A percentile compares a stretch with the other conserved stretches of the same genome.
Evolutionary conservation across 1,140 invertebrate genomes (phyloP).

Genomic region (Lasioglossum albipes): DNA sequence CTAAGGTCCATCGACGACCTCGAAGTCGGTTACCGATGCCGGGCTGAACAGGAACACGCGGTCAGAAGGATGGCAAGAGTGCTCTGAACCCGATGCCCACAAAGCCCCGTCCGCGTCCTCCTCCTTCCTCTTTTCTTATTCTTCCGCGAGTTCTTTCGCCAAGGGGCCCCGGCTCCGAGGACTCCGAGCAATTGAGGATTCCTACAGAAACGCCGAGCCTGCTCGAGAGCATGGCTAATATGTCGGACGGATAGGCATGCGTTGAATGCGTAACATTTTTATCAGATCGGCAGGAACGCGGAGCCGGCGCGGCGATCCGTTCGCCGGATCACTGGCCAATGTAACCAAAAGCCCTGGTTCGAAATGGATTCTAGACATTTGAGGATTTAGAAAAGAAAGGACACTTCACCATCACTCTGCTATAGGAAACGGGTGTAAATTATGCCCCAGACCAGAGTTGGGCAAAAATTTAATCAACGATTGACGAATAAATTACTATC

Average conservation of each 20-base stretch:
- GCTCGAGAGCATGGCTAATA: constrained; percentile 32
- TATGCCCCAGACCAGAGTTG: too few species aligned
- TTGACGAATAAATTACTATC: too few species aligned
- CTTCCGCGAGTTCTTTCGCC: constrained; percentile 1
- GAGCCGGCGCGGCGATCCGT: neutral
- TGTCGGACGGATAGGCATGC: constrained; percentile 34
- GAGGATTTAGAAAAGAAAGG: too few species aligned
- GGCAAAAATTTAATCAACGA: too few species aligned
- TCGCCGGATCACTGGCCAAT: constrained; percentile 6
- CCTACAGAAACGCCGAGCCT: constrained; percentile 27
- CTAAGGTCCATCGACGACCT: constrained; percentile 56
- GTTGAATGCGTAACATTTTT: constrained; percentile 60
- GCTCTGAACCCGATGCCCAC: neutral
- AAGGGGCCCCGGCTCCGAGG: too few species aligned
- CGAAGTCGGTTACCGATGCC: constrained; percentile 39
- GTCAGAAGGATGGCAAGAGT: neutral
- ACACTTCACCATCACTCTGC: too few species aligned
- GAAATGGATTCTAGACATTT: too few species aligned
- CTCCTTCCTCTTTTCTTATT: neutral
- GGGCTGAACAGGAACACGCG: constrained; percentile 3
- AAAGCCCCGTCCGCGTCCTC: too few species aligned
- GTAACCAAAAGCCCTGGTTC: constrained; percentile 28
- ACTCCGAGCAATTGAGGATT: constrained; percentile 45
- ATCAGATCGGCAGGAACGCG: constrained; percentile 51
- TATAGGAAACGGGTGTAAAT: too few species aligned